Base-by-base conservation (phyloP, 2,113 vertebrate species). In the Misgurnus anguillicaudatus region DNA sequence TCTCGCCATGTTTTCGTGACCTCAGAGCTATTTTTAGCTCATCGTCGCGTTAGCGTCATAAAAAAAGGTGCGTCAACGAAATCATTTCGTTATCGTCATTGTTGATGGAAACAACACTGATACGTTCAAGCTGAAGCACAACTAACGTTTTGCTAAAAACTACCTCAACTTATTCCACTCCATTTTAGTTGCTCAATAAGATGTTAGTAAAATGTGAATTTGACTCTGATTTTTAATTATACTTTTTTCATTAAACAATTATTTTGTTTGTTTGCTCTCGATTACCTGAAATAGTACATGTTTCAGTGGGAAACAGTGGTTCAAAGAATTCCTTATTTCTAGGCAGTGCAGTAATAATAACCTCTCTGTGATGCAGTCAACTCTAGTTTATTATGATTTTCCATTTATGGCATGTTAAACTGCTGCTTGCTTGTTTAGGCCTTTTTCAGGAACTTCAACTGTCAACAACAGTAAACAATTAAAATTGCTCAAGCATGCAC, bases 401-500 rank as follows among this genome's bases (percentile, higher is more conserved):
- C 63, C 14, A 48, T 71, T 45, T 66, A 65, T 70, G 80, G 76
- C 53, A 42, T 65, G 71, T 79, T 84, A 45, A 60, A 70, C 47
- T 51, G 13, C n/a, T 38, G 3, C 3, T 36, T 9, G 0, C 36
- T 65, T 8, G 65, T 66, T 53, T 61, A 75, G 48, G 31, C 53
- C 9, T 53, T 24, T 65, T 65, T 79, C 66, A 67, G 19, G 48
- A 78, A 66, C 38, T 13, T 45, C 57, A 67, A 78, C 70, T 24
- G 38, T 55, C 41, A 80, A 69, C 62, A 77, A 73, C 55, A 24
- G 42, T 63, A 63, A 77, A 80, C 39, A 73, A 73, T 11, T 74
- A 6, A 71, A 76, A 73, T 60, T 57, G 76, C 48, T 68, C 75
- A 77, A 58, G 75, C 58, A 36, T 81, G 75, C 60, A 78, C 42